Conservation (phyloP, 1,140 invertebrate genomes). For the Akabosia matsudoensis region DNA sequence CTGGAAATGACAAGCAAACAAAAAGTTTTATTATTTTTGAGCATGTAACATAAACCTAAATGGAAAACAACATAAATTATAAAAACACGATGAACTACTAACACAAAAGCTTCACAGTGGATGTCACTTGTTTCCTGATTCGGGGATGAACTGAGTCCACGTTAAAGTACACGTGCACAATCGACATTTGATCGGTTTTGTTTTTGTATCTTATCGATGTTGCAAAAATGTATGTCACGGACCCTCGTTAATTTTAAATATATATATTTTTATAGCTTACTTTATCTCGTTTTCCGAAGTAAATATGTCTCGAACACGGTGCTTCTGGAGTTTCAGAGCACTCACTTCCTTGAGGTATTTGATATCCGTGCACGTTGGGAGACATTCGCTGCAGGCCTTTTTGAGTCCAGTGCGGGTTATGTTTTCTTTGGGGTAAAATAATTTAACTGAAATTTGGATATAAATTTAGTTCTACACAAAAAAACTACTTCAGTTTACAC, state of each 20-base stretch:
- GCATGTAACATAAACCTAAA: not conserved
- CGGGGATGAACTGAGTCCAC: slow-evolving; percentile 24
- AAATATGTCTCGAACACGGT: not conserved
- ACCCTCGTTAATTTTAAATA: too few relatives aligned
- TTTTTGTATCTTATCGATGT: not conserved
- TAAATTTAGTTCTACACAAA: not conserved
- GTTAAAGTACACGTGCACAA: slow-evolving; percentile 37
- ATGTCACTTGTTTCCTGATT: slow-evolving; percentile 32
- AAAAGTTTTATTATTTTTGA: too few relatives aligned
- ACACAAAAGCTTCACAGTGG: slow-evolving; percentile 19
- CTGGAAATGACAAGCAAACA: not conserved
- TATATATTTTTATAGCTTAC: too few relatives aligned
- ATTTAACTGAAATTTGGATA: not conserved
- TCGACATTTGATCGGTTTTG: slow-evolving; percentile 28
- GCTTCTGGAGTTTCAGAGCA: not conserved
- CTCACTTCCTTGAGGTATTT: not conserved
- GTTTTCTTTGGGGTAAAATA: not conserved
- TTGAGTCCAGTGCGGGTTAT: not conserved
- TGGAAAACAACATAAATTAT: not conserved
- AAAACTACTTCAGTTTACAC: not conserved
- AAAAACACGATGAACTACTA: not conserved
- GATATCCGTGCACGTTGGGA: not conserved
- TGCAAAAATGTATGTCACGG: not conserved
- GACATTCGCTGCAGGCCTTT: not conserved
- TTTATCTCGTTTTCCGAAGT: too few relatives aligned